Base-by-base conservation (phyloP, 2,888 invertebrate species). In the Lobophora halterata region DNA sequence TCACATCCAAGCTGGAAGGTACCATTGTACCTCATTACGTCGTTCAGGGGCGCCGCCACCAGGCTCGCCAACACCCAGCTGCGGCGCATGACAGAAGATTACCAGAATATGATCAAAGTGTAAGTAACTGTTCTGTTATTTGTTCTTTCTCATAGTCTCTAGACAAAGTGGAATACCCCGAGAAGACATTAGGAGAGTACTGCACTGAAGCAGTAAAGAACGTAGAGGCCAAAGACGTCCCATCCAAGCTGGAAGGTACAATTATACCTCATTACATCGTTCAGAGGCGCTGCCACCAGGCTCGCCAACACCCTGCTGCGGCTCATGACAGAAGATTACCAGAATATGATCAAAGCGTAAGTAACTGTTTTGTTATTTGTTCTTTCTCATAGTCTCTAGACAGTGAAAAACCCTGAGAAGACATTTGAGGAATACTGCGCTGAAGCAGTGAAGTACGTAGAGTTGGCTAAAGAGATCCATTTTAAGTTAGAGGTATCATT, bases 271-370 rank as follows among this genome's bases (percentile, higher is more conserved):
- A 93, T 97, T 24, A 88, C 89, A 7, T 88, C 92, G 0, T 75
- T 98, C 46, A 91, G 93, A 3, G 74, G 85, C 5, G 87, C 93
- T 12, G 95, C 96, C 0, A 89, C 91, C 14, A 88, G 88, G 32
- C 82, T 96, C 33, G 91, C 92, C 46, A 91, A 91, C 27, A 89
- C 90, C 31, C 73, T 98, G 30, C 74, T 97, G 3, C 80, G 90
- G 21, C 90, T 91, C 61, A 94, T 97, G 92, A 91, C 93, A 1
- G 85, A 90, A 10, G 94, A 95, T 69, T 96, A 97, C 71, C 96
- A 96, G 71, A 77, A 83, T 5, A 90, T 91, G 61, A 94, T 95
- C 46, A 93, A 92, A 75, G 86, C 90, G 93, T 94, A 73, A 88
- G 91, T 83, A 25, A n/a, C n/a, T n/a, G n/a, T n/a, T n/a, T n/a